phyloP scores from a whole-genome alignment of 2,113 vertebrate genomes.

The Pristiophorus japonicus region DNA sequence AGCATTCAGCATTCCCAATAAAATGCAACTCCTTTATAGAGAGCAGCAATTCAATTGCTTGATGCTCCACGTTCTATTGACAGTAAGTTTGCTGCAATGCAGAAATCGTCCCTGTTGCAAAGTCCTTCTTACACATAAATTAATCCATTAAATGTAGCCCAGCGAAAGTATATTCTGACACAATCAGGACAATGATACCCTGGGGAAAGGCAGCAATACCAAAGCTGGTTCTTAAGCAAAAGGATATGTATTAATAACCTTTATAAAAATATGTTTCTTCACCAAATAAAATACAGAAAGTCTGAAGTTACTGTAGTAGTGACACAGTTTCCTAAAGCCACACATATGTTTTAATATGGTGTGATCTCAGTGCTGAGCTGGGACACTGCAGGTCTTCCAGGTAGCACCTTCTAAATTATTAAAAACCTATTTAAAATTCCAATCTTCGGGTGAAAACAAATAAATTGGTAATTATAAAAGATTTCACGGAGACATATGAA shows the following conservation, averaged over 20 bases:
- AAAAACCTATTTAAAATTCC: neutral
- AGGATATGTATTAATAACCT: neutral
- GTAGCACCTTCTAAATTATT: neutral
- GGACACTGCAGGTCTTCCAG: neutral
- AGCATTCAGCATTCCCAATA: neutral
- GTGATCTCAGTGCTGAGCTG: too few relatives aligned
- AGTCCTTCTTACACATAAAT: neutral
- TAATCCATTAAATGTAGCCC: slow-evolving; percentile 23
- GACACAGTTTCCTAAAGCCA: neutral
- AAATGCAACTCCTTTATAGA: neutral
- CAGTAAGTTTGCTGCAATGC: slow-evolving; percentile 12
- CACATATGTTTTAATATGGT: neutral
- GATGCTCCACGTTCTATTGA: neutral
- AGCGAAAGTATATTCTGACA: neutral
- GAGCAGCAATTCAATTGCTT: neutral
- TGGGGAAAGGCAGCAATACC: neutral
- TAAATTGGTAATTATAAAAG: neutral
- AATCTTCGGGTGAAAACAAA: neutral
- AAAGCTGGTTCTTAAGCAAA: neutral
- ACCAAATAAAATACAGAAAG: neutral
- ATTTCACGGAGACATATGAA: neutral
- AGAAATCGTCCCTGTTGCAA: neutral
- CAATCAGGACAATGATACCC: slow-evolving; percentile 20
- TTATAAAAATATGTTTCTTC: neutral
- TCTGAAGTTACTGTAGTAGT: neutral